Base-by-base conservation (phyloP, 2,888 invertebrate species). In the Cartodere bifasciata region DNA sequence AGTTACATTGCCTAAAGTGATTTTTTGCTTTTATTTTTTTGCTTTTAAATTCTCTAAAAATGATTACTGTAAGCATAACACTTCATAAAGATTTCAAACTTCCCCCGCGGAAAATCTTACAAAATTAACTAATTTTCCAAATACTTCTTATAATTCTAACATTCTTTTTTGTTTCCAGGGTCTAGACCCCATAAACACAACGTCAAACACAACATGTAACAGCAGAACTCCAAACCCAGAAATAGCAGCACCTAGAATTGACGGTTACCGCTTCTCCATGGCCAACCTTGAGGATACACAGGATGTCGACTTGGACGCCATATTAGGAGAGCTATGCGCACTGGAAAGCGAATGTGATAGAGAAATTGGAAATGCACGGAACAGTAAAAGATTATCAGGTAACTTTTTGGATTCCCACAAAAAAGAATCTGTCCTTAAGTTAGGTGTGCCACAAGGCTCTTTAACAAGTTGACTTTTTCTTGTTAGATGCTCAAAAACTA, bases 251-350 rank as follows among this genome's bases (percentile, higher is more conserved):
- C 83, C 85, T 25, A 63, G 86, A 42, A 86, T 87, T 49, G 88
- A 88, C 64, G 79, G 84, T 37, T 86, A 90, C 62, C 72, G 92
- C 49, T 91, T 91, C 62, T 91, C 90, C 30, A 90, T 91, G 88
- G 91, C 91, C 29, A 92, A 91, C 61, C 70, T 92, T 31, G 90
- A 92, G 66, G 94, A 94, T 62, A 86, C 88, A 13, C 90, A 90
- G 56, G 94, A 95, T 62, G 86, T 91, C 29, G 95, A 97, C 63
- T 68, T 97, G 57, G 95, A 97, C 60, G 92, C 92, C 34, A 92
- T 97, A 48, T 71, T 97, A 36, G 92, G 91, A 21, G 95, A 97
- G 58, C 70, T 97, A 31, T 90, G 88, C 60, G 88, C 92, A 29
- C 70, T 97, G 45, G 95, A 92, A 60, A 66, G 67, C 2, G 70